Percentiles rank a stretch among this genome's conserved stretches.
These are phyloP conservation scores for Ischnus inquisitorius DNA, from an alignment of 2,888 invertebrate species.

Conservation along the genomic window DNA sequence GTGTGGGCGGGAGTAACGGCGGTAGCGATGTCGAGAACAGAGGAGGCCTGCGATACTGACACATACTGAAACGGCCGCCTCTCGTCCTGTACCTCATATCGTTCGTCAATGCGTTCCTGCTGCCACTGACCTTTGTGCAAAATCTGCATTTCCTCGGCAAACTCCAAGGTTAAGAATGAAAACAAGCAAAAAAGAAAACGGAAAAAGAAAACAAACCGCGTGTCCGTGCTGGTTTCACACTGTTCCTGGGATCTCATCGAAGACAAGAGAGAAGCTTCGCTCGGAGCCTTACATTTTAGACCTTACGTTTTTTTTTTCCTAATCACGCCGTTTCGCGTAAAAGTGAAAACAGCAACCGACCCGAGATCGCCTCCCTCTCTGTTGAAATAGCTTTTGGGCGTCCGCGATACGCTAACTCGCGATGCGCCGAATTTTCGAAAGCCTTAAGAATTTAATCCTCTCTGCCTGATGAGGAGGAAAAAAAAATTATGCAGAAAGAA, in stretches of 20 bases:
- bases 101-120: slow-evolving; percentile 75
- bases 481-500: slow-evolving; percentile 3
- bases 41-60: slow-evolving; percentile 82
- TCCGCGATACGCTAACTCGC: neutral
- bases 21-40: slow-evolving; percentile 62
- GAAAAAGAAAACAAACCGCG: slow-evolving; percentile 26
- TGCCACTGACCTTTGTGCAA: slow-evolving; percentile 76
- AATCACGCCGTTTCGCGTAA: slow-evolving; percentile 37
- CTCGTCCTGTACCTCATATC: slow-evolving; percentile 77
- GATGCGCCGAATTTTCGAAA: neutral
- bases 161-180: slow-evolving; percentile 67
- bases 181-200: neutral
- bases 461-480: slow-evolving; percentile 21
- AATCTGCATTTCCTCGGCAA: slow-evolving; percentile 76
- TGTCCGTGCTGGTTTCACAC: slow-evolving; percentile 43
- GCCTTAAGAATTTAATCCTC: slow-evolving; percentile 5
- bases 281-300: slow-evolving; percentile 42
- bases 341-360: slow-evolving; percentile 20
- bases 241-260: slow-evolving; percentile 53
- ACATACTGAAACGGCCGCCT: slow-evolving; percentile 82
- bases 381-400: neutral
- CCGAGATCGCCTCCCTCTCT: slow-evolving; percentile 11
- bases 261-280: slow-evolving; percentile 36
- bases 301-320: slow-evolving; percentile 43
- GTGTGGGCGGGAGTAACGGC: slow-evolving; percentile 34